Base-by-base conservation (phyloP, 2,113 vertebrate species). In the Atherinomorus stipes region DNA sequence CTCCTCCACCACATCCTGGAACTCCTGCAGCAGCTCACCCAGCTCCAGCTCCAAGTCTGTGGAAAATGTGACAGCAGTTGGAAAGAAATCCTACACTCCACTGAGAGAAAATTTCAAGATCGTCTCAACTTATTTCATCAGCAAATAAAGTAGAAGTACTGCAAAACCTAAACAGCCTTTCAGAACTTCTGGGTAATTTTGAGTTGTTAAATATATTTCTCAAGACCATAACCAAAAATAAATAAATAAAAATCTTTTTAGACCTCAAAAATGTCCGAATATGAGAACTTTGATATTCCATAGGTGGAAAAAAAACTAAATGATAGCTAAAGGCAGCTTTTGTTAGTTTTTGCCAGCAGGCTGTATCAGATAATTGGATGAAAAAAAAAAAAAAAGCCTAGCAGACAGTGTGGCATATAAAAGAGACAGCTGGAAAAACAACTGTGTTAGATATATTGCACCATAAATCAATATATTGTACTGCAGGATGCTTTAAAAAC, bases 1-100 rank as follows among this genome's bases (percentile, higher is more conserved):
- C 53, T 94, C 92, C 78, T 93, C 87, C 85, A 92, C 91, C 76
- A 94, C 92, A 59, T 91, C 91, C 71, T 94, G 86, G 85, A 95
- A 95, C 85, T 95, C 93, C 74, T 92, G 93, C 67, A 95, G 89
- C 69, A 94, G 47, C 22, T 93, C 93, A 1, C 78, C 91, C 15
- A 95, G 78, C 56, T 94, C 93, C 16, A 73, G 69, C 49, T 94
- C 93, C 57, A 94, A 28, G 67, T 91, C 93, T 94, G 83, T n/a
- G 85, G 88, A 86, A 92, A 89, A 83, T 69, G 42, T 85, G 83
- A 90, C 81, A 70, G 52, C 51, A 52, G 65, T 72, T 59, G 22
- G 71, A 78, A 37, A 68, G 49, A 75, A 78, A 51, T 34, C 53
- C 5, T 58, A 52, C 68, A 82, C 38, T 54, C 31, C 51, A 57